Percentiles rank a stretch among this genome's conserved stretches.
Evolutionary conservation across 2,888 invertebrate species (phyloP).

Genomic region (Drosophila anomelani): DNA sequence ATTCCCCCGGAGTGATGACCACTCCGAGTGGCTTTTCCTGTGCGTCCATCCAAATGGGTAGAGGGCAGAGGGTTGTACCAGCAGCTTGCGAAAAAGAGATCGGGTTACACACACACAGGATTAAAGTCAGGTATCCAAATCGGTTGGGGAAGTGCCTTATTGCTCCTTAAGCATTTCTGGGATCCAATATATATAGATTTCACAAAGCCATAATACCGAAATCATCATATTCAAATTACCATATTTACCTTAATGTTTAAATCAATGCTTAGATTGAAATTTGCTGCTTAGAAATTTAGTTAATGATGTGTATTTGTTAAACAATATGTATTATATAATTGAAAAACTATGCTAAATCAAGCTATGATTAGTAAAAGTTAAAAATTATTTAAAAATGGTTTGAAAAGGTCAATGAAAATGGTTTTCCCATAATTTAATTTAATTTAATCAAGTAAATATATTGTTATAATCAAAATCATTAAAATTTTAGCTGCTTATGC

Average conservation of each 20-base stretch:
- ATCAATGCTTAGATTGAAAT: neutral
- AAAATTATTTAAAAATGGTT: too few species aligned
- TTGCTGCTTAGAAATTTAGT: too few species aligned
- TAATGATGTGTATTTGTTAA: neutral
- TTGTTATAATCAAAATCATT: neutral
- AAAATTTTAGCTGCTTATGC: neutral
- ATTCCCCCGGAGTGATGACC: slow-evolving; percentile 55
- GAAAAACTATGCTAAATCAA: neutral
- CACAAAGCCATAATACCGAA: neutral
- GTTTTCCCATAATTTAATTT: neutral
- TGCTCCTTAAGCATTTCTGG: neutral
- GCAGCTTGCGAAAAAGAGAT: slow-evolving; percentile 31
- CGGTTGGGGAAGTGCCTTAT: neutral
- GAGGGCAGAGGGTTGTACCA: slow-evolving; percentile 68
- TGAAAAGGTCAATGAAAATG: neutral
- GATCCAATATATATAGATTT: neutral
- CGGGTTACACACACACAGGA: neutral
- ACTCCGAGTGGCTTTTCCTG: slow-evolving; percentile 45
- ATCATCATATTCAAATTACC: neutral
- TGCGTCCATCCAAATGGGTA: slow-evolving; percentile 12
- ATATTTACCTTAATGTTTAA: neutral
- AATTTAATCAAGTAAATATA: neutral
- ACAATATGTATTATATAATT: accelerated
- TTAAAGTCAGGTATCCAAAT: too few species aligned
- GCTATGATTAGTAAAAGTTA: neutral